phyloP scores from a whole-genome alignment of 2,113 vertebrate species.

The Limnothrissa miodon region DNA sequence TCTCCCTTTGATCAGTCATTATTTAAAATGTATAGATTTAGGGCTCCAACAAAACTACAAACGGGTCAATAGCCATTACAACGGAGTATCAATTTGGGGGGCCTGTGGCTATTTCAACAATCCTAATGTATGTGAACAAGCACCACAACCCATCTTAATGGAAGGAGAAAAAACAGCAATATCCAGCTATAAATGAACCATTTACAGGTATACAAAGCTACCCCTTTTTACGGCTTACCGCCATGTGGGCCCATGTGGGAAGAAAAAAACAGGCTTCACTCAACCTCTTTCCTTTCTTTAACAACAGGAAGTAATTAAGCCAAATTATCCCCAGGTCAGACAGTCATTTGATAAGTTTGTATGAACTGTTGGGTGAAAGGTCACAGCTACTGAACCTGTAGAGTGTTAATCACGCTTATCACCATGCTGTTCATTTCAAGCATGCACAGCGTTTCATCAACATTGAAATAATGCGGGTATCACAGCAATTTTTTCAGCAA shows the following conservation, averaged over 20 bases:
- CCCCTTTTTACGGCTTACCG: slow-evolving; percentile 29
- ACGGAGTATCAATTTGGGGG: not conserved
- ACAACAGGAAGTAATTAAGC: slow-evolving; percentile 83
- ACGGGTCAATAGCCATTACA: not conserved
- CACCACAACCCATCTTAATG: slow-evolving; percentile 18
- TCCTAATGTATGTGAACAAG: slow-evolving; percentile 3
- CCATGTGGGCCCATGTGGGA: slow-evolving; percentile 20
- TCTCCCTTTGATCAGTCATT: not conserved
- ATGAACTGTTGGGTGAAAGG: slow-evolving; percentile 70
- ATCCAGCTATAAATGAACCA: slow-evolving; percentile 10
- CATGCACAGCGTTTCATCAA: slow-evolving; percentile 19
- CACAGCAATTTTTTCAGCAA: slow-evolving; percentile 11
- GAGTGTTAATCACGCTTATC: slow-evolving; percentile 60
- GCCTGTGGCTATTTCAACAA: not conserved
- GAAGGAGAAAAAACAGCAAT: slow-evolving; percentile 24
- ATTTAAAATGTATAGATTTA: not conserved
- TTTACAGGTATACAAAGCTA: slow-evolving; percentile 23
- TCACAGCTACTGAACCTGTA: slow-evolving; percentile 74
- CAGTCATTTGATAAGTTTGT: slow-evolving; percentile 80
- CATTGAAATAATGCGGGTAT: not conserved
- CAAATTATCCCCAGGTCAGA: slow-evolving; percentile 85
- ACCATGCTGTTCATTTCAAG: slow-evolving; percentile 50
- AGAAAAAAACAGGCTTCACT: slow-evolving; percentile 63
- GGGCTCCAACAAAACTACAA: not conserved
- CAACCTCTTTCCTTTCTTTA: slow-evolving; percentile 73